phyloP scores from a whole-genome alignment of 23 tunicate species.

The Trididemnum nubilum region DNA sequence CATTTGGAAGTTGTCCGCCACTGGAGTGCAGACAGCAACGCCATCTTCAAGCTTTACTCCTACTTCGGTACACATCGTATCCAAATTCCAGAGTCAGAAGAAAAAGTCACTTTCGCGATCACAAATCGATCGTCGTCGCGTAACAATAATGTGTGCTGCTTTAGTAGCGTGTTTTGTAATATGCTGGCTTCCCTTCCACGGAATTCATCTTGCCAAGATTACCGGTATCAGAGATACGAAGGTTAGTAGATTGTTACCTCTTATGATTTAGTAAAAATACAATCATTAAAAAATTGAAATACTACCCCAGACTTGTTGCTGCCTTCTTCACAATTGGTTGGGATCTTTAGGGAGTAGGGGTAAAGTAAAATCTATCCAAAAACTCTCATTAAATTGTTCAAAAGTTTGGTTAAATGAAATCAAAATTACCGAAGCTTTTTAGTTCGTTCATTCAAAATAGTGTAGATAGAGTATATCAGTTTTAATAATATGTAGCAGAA shows the following conservation, averaged over 20 bases:
- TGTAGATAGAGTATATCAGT: too few species aligned
- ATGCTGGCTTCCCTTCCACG: conserved; percentile 81
- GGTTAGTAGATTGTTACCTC: neutral
- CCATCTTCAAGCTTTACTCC: neutral
- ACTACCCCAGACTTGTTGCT: too few species aligned
- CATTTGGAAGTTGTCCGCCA: conserved; percentile 10
- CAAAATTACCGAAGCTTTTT: too few species aligned
- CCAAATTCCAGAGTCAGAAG: neutral
- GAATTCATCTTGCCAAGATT: conserved; percentile 62
- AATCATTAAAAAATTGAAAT: too few species aligned
- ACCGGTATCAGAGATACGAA: conserved; percentile 37
- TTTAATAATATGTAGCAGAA: too few species aligned
- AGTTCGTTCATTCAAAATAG: too few species aligned
- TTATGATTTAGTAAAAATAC: too few species aligned
- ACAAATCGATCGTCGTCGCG: conserved; percentile 55
- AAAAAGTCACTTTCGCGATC: conserved; percentile 34
- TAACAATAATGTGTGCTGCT: conserved; percentile 81
- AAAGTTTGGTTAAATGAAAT: too few species aligned
- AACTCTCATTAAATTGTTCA: too few species aligned
- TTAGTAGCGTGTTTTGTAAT: conserved; percentile 55
- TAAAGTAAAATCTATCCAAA: too few species aligned
- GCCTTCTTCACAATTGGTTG: too few species aligned
- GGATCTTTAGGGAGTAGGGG: too few species aligned
- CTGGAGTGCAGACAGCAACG: conserved; percentile 11
- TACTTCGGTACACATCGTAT: neutral